Evolutionary conservation across 2,113 vertebrate species (phyloP).

Genomic region (Cariama cristata): DNA sequence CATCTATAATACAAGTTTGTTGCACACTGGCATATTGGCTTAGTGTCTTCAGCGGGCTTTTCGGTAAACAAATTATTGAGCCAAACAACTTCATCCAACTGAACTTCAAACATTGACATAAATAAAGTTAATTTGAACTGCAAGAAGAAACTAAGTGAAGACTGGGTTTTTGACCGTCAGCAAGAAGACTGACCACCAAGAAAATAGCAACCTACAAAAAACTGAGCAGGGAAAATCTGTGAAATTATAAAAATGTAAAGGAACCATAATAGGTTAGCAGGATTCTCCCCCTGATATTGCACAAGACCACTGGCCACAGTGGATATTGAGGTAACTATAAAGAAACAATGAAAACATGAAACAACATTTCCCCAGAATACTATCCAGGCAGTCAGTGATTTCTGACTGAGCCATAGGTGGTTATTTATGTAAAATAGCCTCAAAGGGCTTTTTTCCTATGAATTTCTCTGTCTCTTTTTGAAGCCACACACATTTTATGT

Average conservation of each 20-base stretch:
- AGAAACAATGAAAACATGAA: neutral
- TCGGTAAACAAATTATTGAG: neutral
- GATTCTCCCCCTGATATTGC: neutral
- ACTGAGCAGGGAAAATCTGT: neutral
- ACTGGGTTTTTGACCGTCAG: rapidly evolving
- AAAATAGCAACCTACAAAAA: neutral
- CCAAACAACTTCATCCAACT: neutral
- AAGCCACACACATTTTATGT: neutral
- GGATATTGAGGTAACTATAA: neutral
- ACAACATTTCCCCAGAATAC: neutral
- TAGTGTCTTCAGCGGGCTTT: neutral
- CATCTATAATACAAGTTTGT: neutral
- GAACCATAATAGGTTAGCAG: neutral
- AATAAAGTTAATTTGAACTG: neutral
- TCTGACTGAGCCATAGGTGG: neutral
- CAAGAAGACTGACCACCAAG: neutral
- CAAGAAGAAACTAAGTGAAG: neutral
- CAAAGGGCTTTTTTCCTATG: rapidly evolving
- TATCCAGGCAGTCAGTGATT: neutral
- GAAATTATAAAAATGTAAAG: neutral
- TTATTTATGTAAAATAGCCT: neutral
- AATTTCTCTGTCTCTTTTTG: neutral
- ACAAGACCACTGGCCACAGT: neutral
- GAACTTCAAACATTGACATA: neutral
- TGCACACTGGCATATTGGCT: neutral